Evolutionary conservation across 2,888 invertebrate genomes (phyloP).

Genomic region (Agonopterix subpropinquella): DNA sequence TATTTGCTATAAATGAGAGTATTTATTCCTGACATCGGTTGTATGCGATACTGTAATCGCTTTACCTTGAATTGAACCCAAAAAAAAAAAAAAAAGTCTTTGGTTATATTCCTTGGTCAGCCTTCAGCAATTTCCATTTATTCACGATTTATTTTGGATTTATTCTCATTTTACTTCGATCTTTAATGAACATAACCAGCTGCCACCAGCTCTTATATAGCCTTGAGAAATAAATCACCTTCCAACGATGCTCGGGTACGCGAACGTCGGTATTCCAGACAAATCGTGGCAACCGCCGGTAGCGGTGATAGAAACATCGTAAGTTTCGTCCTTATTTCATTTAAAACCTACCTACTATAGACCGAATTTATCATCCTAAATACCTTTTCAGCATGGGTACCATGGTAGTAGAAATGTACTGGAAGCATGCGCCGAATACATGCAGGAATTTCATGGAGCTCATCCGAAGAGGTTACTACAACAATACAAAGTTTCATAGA

Average conservation of each 20-base stretch:
- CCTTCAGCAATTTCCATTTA: too few relatives aligned
- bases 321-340: constrained; percentile 37
- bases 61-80: too few relatives aligned
- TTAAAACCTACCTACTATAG: not conserved
- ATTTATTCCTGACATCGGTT: too few relatives aligned
- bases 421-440: constrained; percentile 98
- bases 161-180: too few relatives aligned
- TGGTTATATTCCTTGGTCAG: too few relatives aligned
- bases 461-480: constrained; percentile 94
- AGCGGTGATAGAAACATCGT: constrained; percentile 90
- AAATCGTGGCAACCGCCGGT: constrained; percentile 93
- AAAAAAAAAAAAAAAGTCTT: too few relatives aligned
- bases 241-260: constrained; percentile 56
- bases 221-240: too few relatives aligned
- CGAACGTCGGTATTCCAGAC: constrained; percentile 86
- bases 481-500: constrained; percentile 96
- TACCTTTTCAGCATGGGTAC: constrained; percentile 91
- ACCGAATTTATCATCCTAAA: not conserved
- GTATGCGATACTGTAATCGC: too few relatives aligned
- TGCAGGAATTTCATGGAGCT: constrained; percentile 98
- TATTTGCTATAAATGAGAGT: too few relatives aligned
- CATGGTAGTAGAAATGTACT: constrained; percentile 94
- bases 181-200: too few relatives aligned
- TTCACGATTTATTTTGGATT: too few relatives aligned
- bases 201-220: too few relatives aligned